Conservation (phyloP, 2,888 invertebrate genomes). For the Nudaria mundana region DNA sequence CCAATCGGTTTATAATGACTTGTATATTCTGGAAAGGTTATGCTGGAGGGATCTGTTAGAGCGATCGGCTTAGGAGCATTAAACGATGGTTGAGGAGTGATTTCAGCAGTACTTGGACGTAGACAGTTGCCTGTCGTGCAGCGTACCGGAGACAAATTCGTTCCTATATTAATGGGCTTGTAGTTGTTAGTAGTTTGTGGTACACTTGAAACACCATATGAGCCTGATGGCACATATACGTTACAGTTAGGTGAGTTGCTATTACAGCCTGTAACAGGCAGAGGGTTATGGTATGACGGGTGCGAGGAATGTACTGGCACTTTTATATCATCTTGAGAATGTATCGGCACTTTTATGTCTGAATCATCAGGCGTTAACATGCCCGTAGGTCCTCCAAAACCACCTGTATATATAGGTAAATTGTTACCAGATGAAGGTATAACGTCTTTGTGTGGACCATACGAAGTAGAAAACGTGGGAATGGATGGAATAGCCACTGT, state of each 20-base stretch:
- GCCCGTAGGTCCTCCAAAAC: slow-evolving; percentile 31
- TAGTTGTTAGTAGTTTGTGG: slow-evolving; percentile 7
- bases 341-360: slow-evolving; percentile 4
- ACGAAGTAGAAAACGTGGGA: slow-evolving; percentile 17
- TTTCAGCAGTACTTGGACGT: slow-evolving; percentile 5
- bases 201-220: no score
- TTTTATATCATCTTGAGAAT: slow-evolving; percentile 3
- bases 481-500: slow-evolving; percentile 9
- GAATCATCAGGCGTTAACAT: slow-evolving; percentile 22
- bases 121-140: slow-evolving; percentile 19
- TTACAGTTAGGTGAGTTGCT: slow-evolving; percentile 14
- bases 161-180: slow-evolving; percentile 6
- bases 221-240: no score
- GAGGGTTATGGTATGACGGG: not conserved
- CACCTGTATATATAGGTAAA: slow-evolving; percentile 25
- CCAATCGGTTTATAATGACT: slow-evolving; percentile 14
- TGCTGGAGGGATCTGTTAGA: slow-evolving; percentile 8
- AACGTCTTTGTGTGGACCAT: slow-evolving; percentile 5
- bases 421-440: not conserved
- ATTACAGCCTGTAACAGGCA: slow-evolving; percentile 4
- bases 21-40: slow-evolving; percentile 11
- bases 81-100: slow-evolving; percentile 8
- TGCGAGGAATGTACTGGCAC: slow-evolving; percentile 3
- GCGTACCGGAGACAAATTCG: slow-evolving; percentile 7
- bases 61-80: slow-evolving; percentile 13